phyloP scores from a whole-genome alignment of 2,797 vertebrate species.

The Brachymystax lenok region DNA sequence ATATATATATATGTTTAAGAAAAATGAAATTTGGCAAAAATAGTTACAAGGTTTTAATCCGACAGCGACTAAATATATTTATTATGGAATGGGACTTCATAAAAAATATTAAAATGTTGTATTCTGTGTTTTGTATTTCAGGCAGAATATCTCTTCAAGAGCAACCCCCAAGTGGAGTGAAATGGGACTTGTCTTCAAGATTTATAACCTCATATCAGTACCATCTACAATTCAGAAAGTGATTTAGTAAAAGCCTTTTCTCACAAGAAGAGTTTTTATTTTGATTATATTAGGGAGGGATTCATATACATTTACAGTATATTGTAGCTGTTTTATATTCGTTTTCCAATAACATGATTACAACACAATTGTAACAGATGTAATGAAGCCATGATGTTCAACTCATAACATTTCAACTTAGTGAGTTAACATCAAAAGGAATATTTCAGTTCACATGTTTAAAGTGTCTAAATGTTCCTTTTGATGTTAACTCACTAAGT shows the following conservation, averaged over 20 bases:
- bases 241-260: neutral
- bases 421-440: too few relatives aligned
- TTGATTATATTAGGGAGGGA: neutral
- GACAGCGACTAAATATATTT: neutral
- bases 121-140: conserved; percentile 58
- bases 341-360: neutral
- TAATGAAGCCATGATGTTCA: too few relatives aligned
- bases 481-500: too few relatives aligned
- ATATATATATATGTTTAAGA: neutral
- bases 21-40: neutral
- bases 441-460: too few relatives aligned
- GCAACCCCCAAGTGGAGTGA: conserved; percentile 77
- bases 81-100: neutral
- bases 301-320: neutral
- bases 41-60: neutral
- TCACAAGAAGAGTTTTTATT: neutral
- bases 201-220: conserved; percentile 4
- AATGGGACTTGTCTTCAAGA: neutral
- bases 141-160: conserved; percentile 91
- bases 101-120: neutral
- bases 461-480: too few relatives aligned
- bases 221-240: conserved; percentile 11
- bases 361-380: neutral
- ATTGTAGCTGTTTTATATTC: neutral
- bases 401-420: too few relatives aligned